Percentiles rank a stretch among this genome's conserved stretches.
phyloP scores from a whole-genome alignment of 1,140 invertebrate species.

The Brachionus rubens region DNA sequence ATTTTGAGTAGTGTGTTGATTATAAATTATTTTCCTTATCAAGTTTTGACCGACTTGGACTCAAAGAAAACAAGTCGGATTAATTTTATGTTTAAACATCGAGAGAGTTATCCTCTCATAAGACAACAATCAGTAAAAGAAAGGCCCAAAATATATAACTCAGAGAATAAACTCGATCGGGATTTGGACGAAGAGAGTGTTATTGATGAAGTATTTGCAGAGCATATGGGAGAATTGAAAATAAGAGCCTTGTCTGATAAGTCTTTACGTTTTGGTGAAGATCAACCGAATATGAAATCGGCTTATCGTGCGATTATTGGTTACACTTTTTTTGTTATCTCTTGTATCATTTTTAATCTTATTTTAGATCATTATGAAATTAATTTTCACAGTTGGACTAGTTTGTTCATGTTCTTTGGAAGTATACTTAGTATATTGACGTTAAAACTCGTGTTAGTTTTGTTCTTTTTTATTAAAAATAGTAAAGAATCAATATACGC shows the following conservation, averaged over 20 bases:
- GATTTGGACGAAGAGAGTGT: neutral
- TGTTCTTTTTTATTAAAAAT: neutral
- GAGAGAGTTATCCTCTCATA: constrained; percentile 14
- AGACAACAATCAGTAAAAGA: neutral
- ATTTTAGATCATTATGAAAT: constrained; percentile 21
- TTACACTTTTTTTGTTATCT: neutral
- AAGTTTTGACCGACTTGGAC: constrained; percentile 10
- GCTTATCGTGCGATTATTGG: neutral
- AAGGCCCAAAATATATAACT: constrained; percentile 23
- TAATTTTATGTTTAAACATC: neutral
- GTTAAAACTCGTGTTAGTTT: neutral
- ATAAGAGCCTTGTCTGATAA: neutral
- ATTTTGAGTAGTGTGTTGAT: neutral
- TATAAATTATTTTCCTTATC: constrained; percentile 33
- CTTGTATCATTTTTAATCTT: neutral
- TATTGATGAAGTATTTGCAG: constrained; percentile 17
- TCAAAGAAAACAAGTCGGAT: neutral
- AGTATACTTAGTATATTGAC: neutral
- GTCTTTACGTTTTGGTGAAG: neutral
- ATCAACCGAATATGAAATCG: constrained; percentile 11
- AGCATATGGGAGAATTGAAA: constrained; percentile 12
- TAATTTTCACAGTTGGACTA: neutral
- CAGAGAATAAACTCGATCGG: neutral
- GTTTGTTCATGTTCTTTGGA: neutral
- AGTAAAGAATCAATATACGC: neutral